Evolutionary conservation across 1,140 invertebrate species (phyloP).

Genomic region (Aricia agestis): DNA sequence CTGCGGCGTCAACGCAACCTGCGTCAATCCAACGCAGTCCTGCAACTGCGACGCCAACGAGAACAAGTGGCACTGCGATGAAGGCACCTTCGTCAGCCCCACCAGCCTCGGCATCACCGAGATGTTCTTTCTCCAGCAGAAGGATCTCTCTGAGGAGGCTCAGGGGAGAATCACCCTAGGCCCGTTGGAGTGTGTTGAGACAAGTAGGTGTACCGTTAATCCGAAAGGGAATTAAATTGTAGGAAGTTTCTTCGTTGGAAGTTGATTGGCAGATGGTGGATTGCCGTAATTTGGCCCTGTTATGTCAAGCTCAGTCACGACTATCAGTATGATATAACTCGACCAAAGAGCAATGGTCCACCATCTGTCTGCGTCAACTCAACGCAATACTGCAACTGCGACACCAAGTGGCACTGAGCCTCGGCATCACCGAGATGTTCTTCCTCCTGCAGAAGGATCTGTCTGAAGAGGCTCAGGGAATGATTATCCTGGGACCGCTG

Average conservation of each 20-base stretch:
- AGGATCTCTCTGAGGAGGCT: conserved; percentile 86
- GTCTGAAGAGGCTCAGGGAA: conserved; percentile 86
- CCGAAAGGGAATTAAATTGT: too few species aligned
- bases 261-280: too few species aligned
- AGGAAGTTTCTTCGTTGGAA: too few species aligned
- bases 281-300: too few species aligned
- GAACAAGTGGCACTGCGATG: conserved; percentile 91
- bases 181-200: conserved; percentile 94
- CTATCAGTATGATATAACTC: too few species aligned
- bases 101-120: conserved; percentile 91
- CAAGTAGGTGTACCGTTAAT: conserved; percentile 80
- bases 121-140: conserved; percentile 92
- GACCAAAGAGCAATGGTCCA: too few species aligned
- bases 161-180: conserved; percentile 91
- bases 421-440: conserved; percentile 93
- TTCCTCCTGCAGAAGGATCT: conserved; percentile 91
- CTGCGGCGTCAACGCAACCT: conserved; percentile 85
- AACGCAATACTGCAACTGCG: conserved; percentile 91
- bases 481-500: conserved; percentile 91
- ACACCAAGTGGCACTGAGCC: conserved; percentile 90
- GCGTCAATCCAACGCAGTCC: conserved; percentile 85
- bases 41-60: conserved; percentile 93
- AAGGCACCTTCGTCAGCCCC: conserved; percentile 87
- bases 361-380: conserved; percentile 89
- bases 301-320: too few species aligned